phyloP scores from a whole-genome alignment of 2,888 invertebrate species.

The Mimachlamys varia region DNA sequence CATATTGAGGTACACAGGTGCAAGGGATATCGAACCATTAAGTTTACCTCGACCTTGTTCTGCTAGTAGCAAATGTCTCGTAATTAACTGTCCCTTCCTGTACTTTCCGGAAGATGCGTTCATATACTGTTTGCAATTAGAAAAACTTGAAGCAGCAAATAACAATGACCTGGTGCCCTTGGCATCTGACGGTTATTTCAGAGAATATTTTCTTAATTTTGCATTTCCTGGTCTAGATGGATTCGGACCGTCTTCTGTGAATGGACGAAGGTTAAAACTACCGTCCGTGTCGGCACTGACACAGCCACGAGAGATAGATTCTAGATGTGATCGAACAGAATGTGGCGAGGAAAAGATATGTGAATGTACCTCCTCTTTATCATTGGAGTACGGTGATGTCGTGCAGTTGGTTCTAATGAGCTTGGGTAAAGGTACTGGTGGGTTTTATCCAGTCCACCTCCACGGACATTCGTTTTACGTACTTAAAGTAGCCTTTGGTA shows the following conservation, averaged over 20 bases:
- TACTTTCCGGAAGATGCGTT: neutral
- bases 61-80: conserved; percentile 42
- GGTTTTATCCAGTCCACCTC: conserved; percentile 59
- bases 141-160: neutral
- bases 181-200: conserved; percentile 20
- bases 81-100: conserved; percentile 39
- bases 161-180: conserved; percentile 28
- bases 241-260: conserved; percentile 52
- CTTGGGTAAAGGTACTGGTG: conserved; percentile 49
- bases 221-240: no score
- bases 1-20: no score
- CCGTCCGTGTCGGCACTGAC: conserved; percentile 51
- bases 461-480: conserved; percentile 61
- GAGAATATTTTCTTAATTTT: conserved; percentile 65
- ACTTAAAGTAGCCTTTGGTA: conserved; percentile 52
- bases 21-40: no score
- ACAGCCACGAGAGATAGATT: conserved; percentile 44
- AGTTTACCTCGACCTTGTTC: conserved; percentile 40
- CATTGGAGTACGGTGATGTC: conserved; percentile 40
- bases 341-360: conserved; percentile 47
- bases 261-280: conserved; percentile 47
- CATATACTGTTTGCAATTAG: conserved; percentile 32
- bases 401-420: conserved; percentile 52
- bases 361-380: conserved; percentile 42
- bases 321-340: neutral